phyloP scores from a whole-genome alignment of 2,888 invertebrate species.

The Deroplatys truncata region DNA sequence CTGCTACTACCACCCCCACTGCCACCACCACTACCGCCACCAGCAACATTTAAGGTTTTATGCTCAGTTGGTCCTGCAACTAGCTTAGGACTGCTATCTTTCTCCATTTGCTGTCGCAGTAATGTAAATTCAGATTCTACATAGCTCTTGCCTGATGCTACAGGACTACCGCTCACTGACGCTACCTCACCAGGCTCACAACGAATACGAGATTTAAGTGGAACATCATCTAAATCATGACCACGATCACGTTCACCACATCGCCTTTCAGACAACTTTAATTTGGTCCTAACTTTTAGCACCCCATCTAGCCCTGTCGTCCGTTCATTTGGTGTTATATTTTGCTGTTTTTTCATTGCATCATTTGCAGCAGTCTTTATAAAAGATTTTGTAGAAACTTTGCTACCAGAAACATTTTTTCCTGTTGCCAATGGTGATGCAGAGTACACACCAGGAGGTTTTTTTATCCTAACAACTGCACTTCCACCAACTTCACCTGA shows the following conservation, averaged over 20 bases:
- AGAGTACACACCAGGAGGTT: constrained; percentile 15
- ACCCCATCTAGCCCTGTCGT: constrained; percentile 13
- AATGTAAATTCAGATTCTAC: not conserved
- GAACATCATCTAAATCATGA: constrained; percentile 34
- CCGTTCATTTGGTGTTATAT: constrained; percentile 13
- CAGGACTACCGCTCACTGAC: not conserved
- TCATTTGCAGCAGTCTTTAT: constrained; percentile 15
- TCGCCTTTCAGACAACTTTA: constrained; percentile 3
- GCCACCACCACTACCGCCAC: too few species aligned
- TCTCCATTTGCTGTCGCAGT: not conserved
- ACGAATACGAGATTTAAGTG: constrained; percentile 35
- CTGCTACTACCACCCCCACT: constrained; percentile 29
- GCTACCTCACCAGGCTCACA: constrained; percentile 15
- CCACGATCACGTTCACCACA: constrained; percentile 17
- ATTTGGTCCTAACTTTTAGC: constrained; percentile 23
- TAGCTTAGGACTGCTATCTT: not conserved
- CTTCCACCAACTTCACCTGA: not conserved
- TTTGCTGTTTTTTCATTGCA: not conserved
- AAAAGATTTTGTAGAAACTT: constrained; percentile 18
- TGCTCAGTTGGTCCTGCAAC: not conserved
- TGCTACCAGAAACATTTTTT: not conserved
- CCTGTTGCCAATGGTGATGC: not conserved
- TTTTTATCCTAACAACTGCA: constrained; percentile 18
- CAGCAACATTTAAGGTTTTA: not conserved
- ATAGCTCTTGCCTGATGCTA: not conserved